These are phyloP conservation scores for Cosmopolites sordidus DNA, from an alignment of 2,888 invertebrate genomes.

Conservation along the genomic window DNA sequence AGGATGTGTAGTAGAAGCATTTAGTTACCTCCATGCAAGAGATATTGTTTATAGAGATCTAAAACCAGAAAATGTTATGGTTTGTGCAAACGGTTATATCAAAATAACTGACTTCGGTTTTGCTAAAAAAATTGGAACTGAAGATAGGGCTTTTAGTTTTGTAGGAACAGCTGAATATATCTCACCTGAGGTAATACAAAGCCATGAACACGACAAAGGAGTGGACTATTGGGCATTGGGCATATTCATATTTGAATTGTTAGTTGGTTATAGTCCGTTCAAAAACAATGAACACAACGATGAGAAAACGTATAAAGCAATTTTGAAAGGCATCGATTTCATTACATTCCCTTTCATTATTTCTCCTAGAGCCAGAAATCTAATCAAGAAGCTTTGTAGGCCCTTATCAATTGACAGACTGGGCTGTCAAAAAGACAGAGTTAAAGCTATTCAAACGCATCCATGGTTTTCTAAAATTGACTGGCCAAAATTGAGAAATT, in stretches of 20 bases:
- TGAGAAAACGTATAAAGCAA: constrained; percentile 87
- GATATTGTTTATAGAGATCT: constrained; percentile 82
- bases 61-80: constrained; percentile 89
- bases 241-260: constrained; percentile 77
- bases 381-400: constrained; percentile 78
- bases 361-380: constrained; percentile 68
- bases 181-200: constrained; percentile 79
- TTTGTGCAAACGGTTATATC: constrained; percentile 77
- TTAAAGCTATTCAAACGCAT: constrained; percentile 77
- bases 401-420: constrained; percentile 53
- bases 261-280: constrained; percentile 85
- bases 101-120: constrained; percentile 94
- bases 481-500: constrained; percentile 74
- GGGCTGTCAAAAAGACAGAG: constrained; percentile 81
- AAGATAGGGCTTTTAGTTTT: constrained; percentile 85
- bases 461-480: constrained; percentile 74
- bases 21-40: constrained; percentile 76
- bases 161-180: constrained; percentile 91
- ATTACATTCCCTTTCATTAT: constrained; percentile 71
- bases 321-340: constrained; percentile 54
- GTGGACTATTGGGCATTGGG: constrained; percentile 93
- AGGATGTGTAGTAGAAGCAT: constrained; percentile 86
- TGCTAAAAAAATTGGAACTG: constrained; percentile 70
- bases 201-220: constrained; percentile 74
- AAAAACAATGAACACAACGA: constrained; percentile 64